These are phyloP conservation scores for Zaprionus bogoriensis DNA, from an alignment of 2,888 invertebrate genomes.

Conservation along the genomic window DNA sequence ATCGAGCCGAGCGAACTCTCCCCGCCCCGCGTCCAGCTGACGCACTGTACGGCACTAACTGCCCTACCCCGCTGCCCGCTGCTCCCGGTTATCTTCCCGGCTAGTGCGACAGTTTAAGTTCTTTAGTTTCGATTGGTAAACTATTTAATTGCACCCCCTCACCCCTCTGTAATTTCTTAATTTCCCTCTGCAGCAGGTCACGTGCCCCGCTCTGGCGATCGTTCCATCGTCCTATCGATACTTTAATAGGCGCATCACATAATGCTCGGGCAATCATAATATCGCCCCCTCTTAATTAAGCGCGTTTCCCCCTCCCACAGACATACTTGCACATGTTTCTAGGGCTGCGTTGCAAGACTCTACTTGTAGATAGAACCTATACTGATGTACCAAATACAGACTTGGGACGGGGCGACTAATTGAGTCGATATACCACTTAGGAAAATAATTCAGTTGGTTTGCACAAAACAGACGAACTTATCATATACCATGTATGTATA, in stretches of 20 bases:
- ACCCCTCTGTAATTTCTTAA: slow-evolving; percentile 61
- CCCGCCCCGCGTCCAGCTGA: slow-evolving; percentile 55
- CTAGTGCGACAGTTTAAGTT: slow-evolving; percentile 54
- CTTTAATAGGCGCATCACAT: not conserved
- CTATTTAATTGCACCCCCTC: slow-evolving; percentile 46
- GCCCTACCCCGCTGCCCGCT: not conserved
- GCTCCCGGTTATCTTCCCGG: slow-evolving; percentile 27
- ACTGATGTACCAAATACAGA: no score
- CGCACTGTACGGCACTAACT: no score
- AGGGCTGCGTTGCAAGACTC: no score
- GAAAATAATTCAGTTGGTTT: no score
- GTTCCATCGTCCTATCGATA: no score
- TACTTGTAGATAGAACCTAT: no score
- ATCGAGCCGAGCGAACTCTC: slow-evolving; percentile 6
- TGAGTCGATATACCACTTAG: no score
- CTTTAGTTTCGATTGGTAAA: slow-evolving; percentile 43
- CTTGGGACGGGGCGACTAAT: no score
- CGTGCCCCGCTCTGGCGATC: no score
- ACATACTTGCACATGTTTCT: no score
- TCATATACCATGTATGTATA: no score
- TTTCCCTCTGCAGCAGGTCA: slow-evolving; percentile 32
- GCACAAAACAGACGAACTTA: no score
- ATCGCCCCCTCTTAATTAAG: slow-evolving; percentile 1
- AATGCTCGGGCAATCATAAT: slow-evolving; percentile 23
- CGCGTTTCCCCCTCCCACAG: not conserved